Base-by-base conservation (phyloP, 1,140 invertebrate genomes). In the Eupeodes corollae region DNA sequence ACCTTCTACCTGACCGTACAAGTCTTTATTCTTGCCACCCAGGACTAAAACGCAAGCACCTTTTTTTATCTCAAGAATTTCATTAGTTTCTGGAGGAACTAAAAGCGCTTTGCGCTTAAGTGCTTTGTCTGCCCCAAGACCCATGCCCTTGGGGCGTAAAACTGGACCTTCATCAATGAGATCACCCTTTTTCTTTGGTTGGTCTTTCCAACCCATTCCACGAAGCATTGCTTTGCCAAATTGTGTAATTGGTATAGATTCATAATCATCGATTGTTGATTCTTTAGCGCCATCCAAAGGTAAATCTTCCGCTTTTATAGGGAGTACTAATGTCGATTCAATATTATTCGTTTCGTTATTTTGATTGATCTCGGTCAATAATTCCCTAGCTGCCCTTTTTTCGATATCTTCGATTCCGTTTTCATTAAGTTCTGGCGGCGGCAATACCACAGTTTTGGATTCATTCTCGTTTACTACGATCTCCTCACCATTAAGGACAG, bases 181-280 rank as follows among this genome's bases (percentile, higher is more conserved):
- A 75, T 77, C 66, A 72, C 76, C 44, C 80, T 82, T 54, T 77
- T 86, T 74, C 79, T 79, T 30, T 72, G 79, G 52, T 13, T 62
- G 61, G 42, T 68, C 66, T 3, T 54, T 78, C 90, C 90, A 97
- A 1, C 92, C 92, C 92, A 97, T 97, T 32, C 93, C 93, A 56
- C 91, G 70, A 13, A 98, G 70, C 83, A 96, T 86, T 6, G 92
- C 93, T 56, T 89, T 52, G 8, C 93, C 93, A 83, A 83, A 98
- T 40, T 86, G 76, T 63, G 81, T 77, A 40, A 97, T 80, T 2
- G 92, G 92, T 42, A 95, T 79, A 54, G 78, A 73, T 58, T 95
- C 90, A 75, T 96, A 98, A 73, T 96, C 88, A 52, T 90, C 85
- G 31, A 89, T 60, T 6, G 82, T 82, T 15, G 87, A 78, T 78